Conservation (phyloP, 2,797 vertebrate genomes). For the Chrosomus eos region DNA sequence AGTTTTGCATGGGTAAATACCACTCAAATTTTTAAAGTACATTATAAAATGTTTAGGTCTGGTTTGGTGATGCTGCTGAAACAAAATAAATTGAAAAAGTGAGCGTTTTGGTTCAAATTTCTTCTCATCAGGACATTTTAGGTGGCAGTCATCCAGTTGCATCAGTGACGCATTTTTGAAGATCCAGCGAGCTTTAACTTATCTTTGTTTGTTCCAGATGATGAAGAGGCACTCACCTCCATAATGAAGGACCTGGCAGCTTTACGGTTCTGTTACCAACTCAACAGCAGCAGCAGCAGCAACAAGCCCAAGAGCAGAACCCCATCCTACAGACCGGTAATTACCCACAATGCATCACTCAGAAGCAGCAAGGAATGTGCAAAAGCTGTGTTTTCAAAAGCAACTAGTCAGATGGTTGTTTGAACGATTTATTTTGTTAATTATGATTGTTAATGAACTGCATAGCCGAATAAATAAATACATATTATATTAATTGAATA, state of each 20-base stretch:
- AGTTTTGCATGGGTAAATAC: background rate
- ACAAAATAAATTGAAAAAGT: background rate
- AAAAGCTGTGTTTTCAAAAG: background rate
- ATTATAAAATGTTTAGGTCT: background rate
- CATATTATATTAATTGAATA: background rate
- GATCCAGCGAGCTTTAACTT: background rate
- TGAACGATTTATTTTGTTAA: background rate
- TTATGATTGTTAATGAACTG: no score
- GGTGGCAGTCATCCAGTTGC: background rate
- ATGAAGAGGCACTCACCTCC: conserved; percentile 91
- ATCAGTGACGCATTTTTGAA: background rate
- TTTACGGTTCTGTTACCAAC: conserved; percentile 83
- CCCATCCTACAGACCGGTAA: conserved; percentile 85
- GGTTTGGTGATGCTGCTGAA: background rate
- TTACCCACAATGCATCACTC: conserved; percentile 42
- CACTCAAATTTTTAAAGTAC: background rate
- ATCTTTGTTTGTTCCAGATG: conserved; percentile 75
- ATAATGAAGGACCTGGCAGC: conserved; percentile 95
- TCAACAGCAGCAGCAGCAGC: conserved; percentile 80
- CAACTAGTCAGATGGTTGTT: background rate
- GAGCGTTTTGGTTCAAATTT: background rate
- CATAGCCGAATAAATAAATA: background rate
- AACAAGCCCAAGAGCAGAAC: conserved; percentile 86
- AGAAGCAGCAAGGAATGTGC: background rate
- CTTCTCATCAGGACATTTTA: background rate